Conservation (phyloP, 2,113 vertebrate species). For the Notothenia coriiceps region DNA sequence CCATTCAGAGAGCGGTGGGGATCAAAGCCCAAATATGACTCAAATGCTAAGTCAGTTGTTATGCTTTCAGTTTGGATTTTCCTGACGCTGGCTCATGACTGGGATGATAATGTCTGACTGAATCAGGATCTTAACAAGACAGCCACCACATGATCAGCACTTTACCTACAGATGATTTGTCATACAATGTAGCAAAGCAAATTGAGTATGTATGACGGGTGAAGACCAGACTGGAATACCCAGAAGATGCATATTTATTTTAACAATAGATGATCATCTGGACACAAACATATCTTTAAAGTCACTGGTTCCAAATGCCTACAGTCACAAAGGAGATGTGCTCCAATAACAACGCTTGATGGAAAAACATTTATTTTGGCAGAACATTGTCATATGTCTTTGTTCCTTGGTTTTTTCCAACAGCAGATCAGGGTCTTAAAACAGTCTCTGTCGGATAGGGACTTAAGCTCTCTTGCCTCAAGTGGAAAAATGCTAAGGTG, state of each 20-base stretch:
- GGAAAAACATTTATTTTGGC: constrained; percentile 6
- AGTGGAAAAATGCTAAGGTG: background rate
- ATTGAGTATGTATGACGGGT: background rate
- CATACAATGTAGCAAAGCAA: constrained; percentile 1
- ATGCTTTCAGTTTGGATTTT: constrained; percentile 33
- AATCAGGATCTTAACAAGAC: constrained; percentile 27
- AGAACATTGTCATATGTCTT: constrained; percentile 5
- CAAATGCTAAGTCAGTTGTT: constrained; percentile 40
- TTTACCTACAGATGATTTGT: constrained; percentile 10
- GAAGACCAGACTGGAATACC: background rate
- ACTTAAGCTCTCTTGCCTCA: background rate
- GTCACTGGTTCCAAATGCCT: background rate
- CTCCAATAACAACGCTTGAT: background rate
- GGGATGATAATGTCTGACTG: background rate
- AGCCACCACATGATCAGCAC: constrained; percentile 16
- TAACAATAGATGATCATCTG: background rate
- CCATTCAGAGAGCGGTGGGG: constrained; percentile 18
- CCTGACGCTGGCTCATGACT: constrained; percentile 26
- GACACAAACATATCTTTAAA: background rate
- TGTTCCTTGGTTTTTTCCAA: constrained; percentile 14
- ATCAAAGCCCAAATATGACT: constrained; percentile 61
- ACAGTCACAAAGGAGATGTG: constrained; percentile 1
- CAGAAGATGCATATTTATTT: background rate
- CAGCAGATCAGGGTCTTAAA: constrained; percentile 24
- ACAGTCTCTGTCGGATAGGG: constrained; percentile 18